Conservation (phyloP, 2,797 vertebrate species). For the Hirundo rustica region DNA sequence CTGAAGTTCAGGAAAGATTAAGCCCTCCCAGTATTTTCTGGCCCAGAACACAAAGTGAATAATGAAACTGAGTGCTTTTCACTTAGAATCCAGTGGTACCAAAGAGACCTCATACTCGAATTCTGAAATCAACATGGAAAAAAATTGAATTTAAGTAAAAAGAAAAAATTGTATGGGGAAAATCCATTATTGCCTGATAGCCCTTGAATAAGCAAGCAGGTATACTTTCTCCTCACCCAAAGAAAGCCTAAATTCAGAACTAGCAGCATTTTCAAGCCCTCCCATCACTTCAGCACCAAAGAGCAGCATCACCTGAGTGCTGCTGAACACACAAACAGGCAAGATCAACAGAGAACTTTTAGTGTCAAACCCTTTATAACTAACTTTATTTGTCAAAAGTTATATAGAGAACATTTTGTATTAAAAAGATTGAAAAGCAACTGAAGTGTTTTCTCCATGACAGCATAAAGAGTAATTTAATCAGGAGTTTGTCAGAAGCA, state of each 20-base stretch:
- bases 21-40: background rate
- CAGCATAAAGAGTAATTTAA: background rate
- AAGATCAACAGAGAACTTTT: background rate
- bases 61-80: background rate
- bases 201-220: background rate
- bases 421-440: background rate
- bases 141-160: background rate
- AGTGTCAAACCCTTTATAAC: background rate
- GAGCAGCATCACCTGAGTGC: background rate
- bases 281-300: background rate
- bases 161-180: background rate
- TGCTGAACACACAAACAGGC: background rate
- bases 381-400: conserved; percentile 15
- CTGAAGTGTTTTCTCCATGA: background rate
- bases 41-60: background rate
- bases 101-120: background rate
- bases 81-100: no score
- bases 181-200: background rate
- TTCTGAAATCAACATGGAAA: background rate
- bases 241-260: background rate
- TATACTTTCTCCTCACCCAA: background rate
- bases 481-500: background rate
- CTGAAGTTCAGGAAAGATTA: background rate
- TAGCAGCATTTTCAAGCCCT: background rate
- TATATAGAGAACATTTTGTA: background rate